Evolutionary conservation across 2,888 invertebrate species (phyloP).

Genomic region (Agrotis exclamationis): DNA sequence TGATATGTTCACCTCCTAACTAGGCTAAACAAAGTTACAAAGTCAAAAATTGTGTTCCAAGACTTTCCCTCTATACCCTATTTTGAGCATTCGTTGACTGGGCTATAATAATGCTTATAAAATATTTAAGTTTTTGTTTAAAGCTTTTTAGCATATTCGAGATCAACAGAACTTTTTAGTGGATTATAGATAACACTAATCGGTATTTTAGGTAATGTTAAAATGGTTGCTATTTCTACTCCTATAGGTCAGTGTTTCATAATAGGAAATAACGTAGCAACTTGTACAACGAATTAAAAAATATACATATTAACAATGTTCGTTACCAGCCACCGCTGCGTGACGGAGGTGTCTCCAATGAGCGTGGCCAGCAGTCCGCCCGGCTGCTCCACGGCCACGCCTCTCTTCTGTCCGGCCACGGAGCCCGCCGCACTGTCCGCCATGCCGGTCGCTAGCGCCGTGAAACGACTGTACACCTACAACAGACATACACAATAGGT

Average conservation of each 20-base stretch:
- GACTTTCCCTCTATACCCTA: no score
- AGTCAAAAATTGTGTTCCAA: no score
- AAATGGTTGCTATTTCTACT: not conserved
- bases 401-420: conserved; percentile 98
- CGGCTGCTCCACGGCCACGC: conserved; percentile 98
- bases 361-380: conserved; percentile 97
- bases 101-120: no score
- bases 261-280: not conserved
- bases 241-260: not conserved
- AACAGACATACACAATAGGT: no score
- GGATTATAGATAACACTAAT: not conserved
- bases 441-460: conserved; percentile 97
- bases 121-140: no score
- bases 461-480: conserved; percentile 94
- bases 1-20: no score
- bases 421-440: conserved; percentile 99
- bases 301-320: not conserved
- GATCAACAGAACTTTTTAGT: no score
- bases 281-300: not conserved
- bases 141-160: no score
- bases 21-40: no score
- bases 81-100: no score
- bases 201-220: not conserved
- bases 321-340: conserved; percentile 99
- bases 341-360: conserved; percentile 99